Base-by-base conservation (phyloP, 2,888 invertebrate species). In the Cheilosia vulpina region DNA sequence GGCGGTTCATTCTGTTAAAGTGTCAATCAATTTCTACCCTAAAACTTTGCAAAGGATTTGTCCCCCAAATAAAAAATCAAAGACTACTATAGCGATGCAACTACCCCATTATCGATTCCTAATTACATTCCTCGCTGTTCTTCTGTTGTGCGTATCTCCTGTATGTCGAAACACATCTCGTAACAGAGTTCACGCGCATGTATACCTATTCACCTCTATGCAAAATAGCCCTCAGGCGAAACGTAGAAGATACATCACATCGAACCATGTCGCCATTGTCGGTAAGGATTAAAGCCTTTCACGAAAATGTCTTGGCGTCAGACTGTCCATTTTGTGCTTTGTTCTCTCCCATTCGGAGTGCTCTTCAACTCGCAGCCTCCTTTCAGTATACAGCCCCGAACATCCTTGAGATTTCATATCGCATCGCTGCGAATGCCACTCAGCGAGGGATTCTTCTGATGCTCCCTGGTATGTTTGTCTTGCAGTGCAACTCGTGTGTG, bases 401-500 rank as follows among this genome's bases (percentile, higher is more conserved):
- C 87, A 88, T 87, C 88, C 88, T 88, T 87, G 88, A 85, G 87
- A 87, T 87, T 83, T 87, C 85, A 87, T 77, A 88, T 87, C 85
- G 81, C 76, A 81, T 76, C 81, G 71, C 41, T 38, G 3, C 62
- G 81, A 72, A 71, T 85, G 71, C 85, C 76, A 81, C 81, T 76
- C 85, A 68, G 72, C 27, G 27, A 60, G 69, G 66, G 62, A 62
- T 72, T 68, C 60, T 15, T 62, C 17, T 31, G 43, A 52, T 15
- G 69, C 41, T 50, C 43, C 72, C 41, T 55, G 53, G 38, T 31
- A 19, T 17, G 17, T 19, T 47, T 41, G 11, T 34, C 9, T 17
- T 13, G 21, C 9, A 41, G 38, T 38, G 11, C 11, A 38, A 38
- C 19, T 17, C 24, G 21, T 38, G 19, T 58, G 63, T 63, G 63